Evolutionary conservation across 2,113 vertebrate species (phyloP), one percentile per base, ranked within the genome.

Genomic region (Euleptes europaea): DNA sequence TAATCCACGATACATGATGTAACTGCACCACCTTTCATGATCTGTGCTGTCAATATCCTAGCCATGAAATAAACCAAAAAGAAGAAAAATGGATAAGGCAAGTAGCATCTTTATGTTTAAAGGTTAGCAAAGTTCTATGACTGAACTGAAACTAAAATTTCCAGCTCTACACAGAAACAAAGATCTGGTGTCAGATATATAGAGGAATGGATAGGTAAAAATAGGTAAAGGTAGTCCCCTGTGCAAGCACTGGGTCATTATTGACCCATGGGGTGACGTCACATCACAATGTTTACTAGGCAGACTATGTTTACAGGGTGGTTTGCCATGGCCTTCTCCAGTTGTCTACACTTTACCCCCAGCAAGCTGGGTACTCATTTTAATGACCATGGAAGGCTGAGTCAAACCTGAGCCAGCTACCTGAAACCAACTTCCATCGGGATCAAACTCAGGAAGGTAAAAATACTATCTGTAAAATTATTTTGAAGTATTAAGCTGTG

Each of bases 1-100:
- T 84, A 97, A 84, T 51, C 95, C 96, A 0, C 95, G 94, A 83
- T 97, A 97, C 96, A 97, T 97, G 79, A 97, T 95, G 71, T 96
- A 96, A 70, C 96, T 95, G 81, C 96, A 97, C 96, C 96, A 97
- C 51, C 96, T 94, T 84, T 96, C 89, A 47, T 0, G 38, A 88
- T 97, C 96, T 81, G 94, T 95, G 84, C 78, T 95, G 92, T 96
- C 96, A 47, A 96, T 96, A 66, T 97, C 96, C 96, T 97, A 72
- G 1, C 3, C 4, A 49, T 15, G 2, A 44, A 28, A 65, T 31
- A 63, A 40, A 19, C 26, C 28, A 40, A 60, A 7, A 23, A 19
- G 84, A 8, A 2, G 10, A 80, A 78, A 78, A 84, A 40, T 60
- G 35, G 78, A 1, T 82, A 86, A 74, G 57, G 86, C 49, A 12